Conservation (phyloP, 2,888 invertebrate species). For the Meta bourneti region DNA sequence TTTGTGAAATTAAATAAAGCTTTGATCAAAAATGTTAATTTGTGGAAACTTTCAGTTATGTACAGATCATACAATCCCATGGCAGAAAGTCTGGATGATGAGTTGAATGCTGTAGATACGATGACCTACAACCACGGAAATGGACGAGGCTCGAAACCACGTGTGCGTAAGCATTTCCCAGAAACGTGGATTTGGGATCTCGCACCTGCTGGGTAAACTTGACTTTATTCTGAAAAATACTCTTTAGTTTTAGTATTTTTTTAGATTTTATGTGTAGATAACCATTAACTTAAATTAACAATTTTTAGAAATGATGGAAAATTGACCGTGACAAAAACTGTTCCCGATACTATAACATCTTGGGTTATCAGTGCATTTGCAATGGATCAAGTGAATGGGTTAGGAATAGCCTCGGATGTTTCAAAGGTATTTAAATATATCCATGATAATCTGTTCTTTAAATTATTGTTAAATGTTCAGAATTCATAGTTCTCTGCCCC, state of each 20-base stretch:
- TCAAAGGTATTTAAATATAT: constrained; percentile 79
- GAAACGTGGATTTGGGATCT: constrained; percentile 88
- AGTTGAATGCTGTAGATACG: constrained; percentile 42
- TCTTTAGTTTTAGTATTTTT: background rate
- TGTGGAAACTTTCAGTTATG: constrained; percentile 58
- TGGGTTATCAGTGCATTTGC: constrained; percentile 83
- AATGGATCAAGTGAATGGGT: constrained; percentile 81
- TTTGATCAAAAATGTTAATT: background rate
- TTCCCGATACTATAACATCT: constrained; percentile 83
- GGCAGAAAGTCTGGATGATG: constrained; percentile 60
- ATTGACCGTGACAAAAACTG: constrained; percentile 80
- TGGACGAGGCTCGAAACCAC: constrained; percentile 48
- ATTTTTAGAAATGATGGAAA: constrained; percentile 81
- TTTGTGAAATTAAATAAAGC: background rate
- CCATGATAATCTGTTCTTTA: too few relatives aligned
- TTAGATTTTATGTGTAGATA: background rate
- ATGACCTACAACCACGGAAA: constrained; percentile 53
- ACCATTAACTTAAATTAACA: background rate
- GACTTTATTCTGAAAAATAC: background rate
- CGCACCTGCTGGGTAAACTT: constrained; percentile 84
- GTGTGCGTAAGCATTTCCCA: constrained; percentile 85
- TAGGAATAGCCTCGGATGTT: constrained; percentile 81
- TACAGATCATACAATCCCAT: constrained; percentile 64
- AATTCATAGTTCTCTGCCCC: background rate
- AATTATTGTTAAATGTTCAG: background rate